Conservation (phyloP, 2,113 vertebrate species). For the Ardeotis arabs region DNA sequence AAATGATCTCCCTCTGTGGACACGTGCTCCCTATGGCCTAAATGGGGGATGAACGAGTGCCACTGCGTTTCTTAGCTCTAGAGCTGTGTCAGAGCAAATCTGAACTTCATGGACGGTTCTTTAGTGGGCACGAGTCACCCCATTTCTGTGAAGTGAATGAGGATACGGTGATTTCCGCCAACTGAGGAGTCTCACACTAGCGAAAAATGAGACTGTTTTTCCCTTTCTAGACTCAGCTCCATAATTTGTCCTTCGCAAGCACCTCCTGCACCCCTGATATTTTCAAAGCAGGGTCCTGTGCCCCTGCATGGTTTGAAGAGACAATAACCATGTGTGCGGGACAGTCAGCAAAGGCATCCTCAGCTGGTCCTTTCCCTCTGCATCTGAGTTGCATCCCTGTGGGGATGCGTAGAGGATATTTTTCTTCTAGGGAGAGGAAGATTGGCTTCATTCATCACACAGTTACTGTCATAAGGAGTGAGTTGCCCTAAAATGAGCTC, state of each 20-base stretch:
- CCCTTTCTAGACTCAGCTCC: not conserved
- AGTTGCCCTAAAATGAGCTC: not conserved
- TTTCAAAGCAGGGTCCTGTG: not conserved
- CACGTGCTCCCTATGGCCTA: not conserved
- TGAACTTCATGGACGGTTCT: not conserved
- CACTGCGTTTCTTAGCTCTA: not conserved
- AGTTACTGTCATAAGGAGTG: not conserved
- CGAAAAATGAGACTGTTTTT: not conserved
- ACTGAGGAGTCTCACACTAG: not conserved
- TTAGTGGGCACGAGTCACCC: not conserved
- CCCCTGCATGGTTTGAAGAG: not conserved
- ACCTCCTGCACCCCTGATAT: not conserved
- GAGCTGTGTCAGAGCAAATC: not conserved
- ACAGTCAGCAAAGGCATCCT: not conserved
- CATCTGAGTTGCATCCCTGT: not conserved
- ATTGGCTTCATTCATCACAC: not conserved
- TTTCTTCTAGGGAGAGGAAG: not conserved
- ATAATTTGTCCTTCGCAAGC: not conserved
- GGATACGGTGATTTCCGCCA: not conserved
- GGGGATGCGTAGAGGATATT: not conserved
- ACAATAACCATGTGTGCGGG: not conserved
- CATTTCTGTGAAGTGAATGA: not conserved
- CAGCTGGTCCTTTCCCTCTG: not conserved
- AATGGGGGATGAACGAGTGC: fast-evolving
- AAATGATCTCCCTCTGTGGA: not conserved